Evolutionary conservation across 2,797 vertebrate genomes (phyloP), one percentile per base, ranked within the genome.

Genomic region (Pelodytes ibericus): DNA sequence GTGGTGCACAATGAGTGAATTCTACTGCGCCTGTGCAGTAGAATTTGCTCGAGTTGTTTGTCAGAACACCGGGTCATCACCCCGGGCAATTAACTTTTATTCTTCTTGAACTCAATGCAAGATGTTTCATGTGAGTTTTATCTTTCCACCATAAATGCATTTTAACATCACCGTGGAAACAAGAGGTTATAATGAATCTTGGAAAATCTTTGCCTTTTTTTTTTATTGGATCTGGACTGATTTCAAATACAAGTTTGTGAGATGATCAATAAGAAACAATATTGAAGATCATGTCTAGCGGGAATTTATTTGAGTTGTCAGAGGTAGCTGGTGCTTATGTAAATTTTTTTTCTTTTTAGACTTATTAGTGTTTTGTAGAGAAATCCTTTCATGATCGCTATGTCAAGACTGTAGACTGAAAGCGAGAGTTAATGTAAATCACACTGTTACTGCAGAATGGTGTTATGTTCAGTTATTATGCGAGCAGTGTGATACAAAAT

Each of bases 141-240:
- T 66, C 33, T 66, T 25, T n/a, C 24, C 1, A 24, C 15, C 24
- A 66, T 66, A 66, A 27, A 66, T 66, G 2, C 10, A 15, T 20
- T 22, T 47, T 47, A 26, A 25, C 63, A 8, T 49, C 39, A 66
- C 9, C 22, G 24, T 47, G 63, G 39, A 18, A 25, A 62, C 59
- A 36, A 24, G 3, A 53, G 49, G 49, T 22, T 16, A 53, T 53
- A 53, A 53, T 53, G 49, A 53, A 53, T 53, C n/a, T 53, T 22
- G n/a, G 49, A 53, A 24, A 66, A 18, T n/a, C 7, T 39, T 16
- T 3, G 11, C 36, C 36, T 30, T 36, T 30, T 25, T 31, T 13
- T 41, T 26, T 66, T 66, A 66, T 66, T 27, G 49, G 63, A 53
- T 24, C 39, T 66, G 39, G 39, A 49, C 41, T 15, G 22, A 27